Evolutionary conservation across 2,113 vertebrate species (phyloP), one percentile per base, ranked within the genome.

Genomic region (Semnornis frantzii): DNA sequence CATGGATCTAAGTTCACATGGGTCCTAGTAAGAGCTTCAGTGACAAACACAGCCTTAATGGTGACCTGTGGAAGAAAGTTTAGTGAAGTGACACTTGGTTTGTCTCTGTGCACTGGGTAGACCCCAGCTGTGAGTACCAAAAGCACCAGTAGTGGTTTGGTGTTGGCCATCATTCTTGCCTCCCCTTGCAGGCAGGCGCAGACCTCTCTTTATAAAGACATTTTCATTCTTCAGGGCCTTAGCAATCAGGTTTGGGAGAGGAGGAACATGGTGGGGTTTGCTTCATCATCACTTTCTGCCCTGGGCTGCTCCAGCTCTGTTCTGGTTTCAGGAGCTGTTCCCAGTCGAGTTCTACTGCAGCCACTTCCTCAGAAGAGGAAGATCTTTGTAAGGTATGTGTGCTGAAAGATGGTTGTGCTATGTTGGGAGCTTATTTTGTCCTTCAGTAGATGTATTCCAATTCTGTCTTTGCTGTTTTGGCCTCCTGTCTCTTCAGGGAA

Each of bases 381-480:
- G 65, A 77, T 11, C 31, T 90, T 34, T 85, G 14, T 64, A n/a
- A 74, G 58, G n/a, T 31, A 20, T 59, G 7, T 4, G 58, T 81
- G 76, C 63, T 92, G 90, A 90, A 91, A 87, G 72, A 64, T 85
- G 15, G 7, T 25, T 69, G 50, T 71, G 73, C 85, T 92, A 24
- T 72, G 14, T 18, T 90, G 25, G 77, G 90, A 93, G 23, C 15
- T 87, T 85, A 60, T 71, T 93, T 93, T 94, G 72, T 84, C 57
- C 65, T 65, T 87, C 64, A 31, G 17, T 57, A 78, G 44, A 34
- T 28, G 19, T 17, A 31, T 74, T 93, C 85, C 87, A 83, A 85
- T 83, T 85, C 54, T 68, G 80, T 85, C 73, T 85, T 64, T 69
- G 34, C 33, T 93, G 76, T 80, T 96, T 88, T 90, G 76, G 30